phyloP scores from a whole-genome alignment of 2,888 invertebrate species.

The Steinernema hermaphroditum region DNA sequence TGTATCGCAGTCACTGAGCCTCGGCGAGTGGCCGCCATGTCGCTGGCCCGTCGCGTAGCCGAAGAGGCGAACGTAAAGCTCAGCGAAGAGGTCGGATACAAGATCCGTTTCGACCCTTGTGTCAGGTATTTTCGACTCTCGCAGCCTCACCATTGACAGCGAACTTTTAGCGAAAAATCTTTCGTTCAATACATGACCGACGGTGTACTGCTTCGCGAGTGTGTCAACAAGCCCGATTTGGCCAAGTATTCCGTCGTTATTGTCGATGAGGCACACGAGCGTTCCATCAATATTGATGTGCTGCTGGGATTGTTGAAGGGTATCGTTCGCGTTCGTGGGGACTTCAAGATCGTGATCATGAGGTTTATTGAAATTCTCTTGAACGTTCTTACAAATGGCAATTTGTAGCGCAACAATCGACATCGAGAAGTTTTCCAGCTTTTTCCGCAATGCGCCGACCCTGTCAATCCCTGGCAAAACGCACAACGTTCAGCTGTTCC shows the following conservation, averaged over 20 bases:
- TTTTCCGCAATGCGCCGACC: slow-evolving; percentile 73
- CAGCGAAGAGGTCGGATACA: slow-evolving; percentile 81
- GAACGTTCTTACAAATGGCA: not conserved
- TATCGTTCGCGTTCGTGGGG: slow-evolving; percentile 58
- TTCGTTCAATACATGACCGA: slow-evolving; percentile 85
- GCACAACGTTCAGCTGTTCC: slow-evolving; percentile 78
- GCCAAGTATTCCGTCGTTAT: slow-evolving; percentile 74
- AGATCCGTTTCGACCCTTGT: slow-evolving; percentile 74
- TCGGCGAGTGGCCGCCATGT: slow-evolving; percentile 83
- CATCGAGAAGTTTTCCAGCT: slow-evolving; percentile 28
- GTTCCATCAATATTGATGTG: slow-evolving; percentile 87
- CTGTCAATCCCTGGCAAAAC: slow-evolving; percentile 85
- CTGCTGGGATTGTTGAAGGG: slow-evolving; percentile 89
- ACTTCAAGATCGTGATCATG: slow-evolving; percentile 71
- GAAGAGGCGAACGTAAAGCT: slow-evolving; percentile 81
- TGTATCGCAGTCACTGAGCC: slow-evolving; percentile 88
- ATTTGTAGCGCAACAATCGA: slow-evolving; percentile 9
- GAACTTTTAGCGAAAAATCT: not conserved
- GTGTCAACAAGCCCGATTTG: slow-evolving; percentile 89
- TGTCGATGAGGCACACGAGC: slow-evolving; percentile 78
- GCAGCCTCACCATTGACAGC: too few species aligned
- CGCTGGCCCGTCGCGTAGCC: slow-evolving; percentile 84
- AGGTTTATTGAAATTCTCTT: not conserved
- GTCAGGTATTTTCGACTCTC: slow-evolving; percentile 29
- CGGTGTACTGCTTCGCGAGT: slow-evolving; percentile 87